A percentile compares a stretch with the other conserved stretches of the same genome.
Evolutionary conservation across 2,113 vertebrate species (phyloP).

Genomic region (Corapipo altera): DNA sequence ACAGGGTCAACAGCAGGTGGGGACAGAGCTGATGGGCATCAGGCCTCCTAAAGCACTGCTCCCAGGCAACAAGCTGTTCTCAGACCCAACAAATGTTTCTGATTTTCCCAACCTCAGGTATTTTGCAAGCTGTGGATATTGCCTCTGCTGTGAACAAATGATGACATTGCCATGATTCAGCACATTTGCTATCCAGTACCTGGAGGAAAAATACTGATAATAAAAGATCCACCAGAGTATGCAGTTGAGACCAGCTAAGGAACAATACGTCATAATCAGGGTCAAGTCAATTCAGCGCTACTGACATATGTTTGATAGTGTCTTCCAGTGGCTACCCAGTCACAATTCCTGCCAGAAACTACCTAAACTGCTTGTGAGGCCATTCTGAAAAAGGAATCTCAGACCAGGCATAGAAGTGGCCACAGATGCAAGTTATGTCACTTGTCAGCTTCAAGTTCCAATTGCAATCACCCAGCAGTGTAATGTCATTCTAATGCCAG

Average conservation of each 20-base stretch:
- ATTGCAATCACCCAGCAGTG: not conserved
- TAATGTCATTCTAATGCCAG: not conserved
- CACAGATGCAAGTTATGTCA: not conserved
- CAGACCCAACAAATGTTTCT: not conserved
- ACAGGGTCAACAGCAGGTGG: not conserved
- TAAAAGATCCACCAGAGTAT: not conserved
- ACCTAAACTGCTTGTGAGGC: not conserved
- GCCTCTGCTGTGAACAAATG: not conserved
- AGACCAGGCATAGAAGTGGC: not conserved
- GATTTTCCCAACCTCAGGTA: not conserved
- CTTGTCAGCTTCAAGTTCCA: not conserved
- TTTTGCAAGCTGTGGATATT: not conserved
- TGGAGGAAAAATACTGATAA: not conserved
- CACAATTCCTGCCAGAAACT: not conserved
- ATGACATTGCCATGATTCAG: not conserved
- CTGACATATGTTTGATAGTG: not conserved
- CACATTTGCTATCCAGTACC: not conserved
- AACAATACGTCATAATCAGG: not conserved
- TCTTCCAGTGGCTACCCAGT: not conserved
- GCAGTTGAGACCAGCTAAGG: not conserved
- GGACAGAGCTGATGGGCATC: not conserved
- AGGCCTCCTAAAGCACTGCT: not conserved
- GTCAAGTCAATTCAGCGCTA: not conserved
- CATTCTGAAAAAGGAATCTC: not conserved
- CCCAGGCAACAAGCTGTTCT: not conserved